Conservation (phyloP, 2,888 invertebrate species). For the Epirrhoe alternata region DNA sequence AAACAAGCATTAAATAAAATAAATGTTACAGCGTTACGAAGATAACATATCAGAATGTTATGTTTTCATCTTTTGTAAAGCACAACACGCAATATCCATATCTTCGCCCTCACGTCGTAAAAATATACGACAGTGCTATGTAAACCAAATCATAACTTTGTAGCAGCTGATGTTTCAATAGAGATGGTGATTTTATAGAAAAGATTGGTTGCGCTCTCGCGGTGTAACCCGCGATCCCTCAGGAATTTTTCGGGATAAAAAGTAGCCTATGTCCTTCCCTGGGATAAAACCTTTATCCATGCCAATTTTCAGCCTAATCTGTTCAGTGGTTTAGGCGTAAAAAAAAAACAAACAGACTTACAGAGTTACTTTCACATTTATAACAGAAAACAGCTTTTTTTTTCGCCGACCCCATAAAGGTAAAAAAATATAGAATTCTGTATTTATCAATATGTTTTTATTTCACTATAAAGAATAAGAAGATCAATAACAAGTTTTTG, state of each 20-base stretch:
- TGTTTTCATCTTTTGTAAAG: constrained; percentile 54
- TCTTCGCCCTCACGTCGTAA: constrained; percentile 54
- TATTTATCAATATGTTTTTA: no score
- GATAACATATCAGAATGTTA: constrained; percentile 26
- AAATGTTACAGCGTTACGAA: not conserved
- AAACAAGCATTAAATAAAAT: constrained; percentile 13
- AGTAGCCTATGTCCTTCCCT: no score
- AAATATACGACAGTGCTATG: constrained; percentile 57
- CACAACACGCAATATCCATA: constrained; percentile 53
- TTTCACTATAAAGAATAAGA: no score
- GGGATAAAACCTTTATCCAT: no score
- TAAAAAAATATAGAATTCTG: no score
- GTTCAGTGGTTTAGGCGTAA: not conserved
- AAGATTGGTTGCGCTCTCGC: no score
- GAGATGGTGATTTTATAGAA: constrained; percentile 24
- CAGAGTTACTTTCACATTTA: no score
- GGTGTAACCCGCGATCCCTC: no score
- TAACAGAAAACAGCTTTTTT: not conserved
- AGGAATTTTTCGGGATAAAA: no score
- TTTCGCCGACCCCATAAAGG: no score
- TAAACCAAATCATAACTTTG: constrained; percentile 55
- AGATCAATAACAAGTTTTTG: no score
- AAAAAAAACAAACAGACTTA: not conserved
- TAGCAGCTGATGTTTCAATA: constrained; percentile 51
- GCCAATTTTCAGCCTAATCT: no score